Percentiles rank a stretch among this genome's conserved stretches.
These are phyloP conservation scores for Cheilosia variabilis DNA, from an alignment of 2,888 invertebrate genomes.

Conservation along the genomic window DNA sequence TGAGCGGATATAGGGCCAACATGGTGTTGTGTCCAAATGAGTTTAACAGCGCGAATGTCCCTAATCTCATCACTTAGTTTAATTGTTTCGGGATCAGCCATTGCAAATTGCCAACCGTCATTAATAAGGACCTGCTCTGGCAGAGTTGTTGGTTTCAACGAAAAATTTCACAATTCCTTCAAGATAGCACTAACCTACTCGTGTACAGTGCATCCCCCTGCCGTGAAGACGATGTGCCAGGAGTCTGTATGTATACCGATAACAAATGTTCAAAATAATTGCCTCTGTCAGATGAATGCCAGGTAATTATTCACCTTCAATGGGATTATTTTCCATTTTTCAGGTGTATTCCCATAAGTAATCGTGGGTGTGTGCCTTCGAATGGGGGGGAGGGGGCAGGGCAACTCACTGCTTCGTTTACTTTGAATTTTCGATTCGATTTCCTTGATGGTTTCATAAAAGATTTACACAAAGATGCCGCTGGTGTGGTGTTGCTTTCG, in stretches of 20 bases:
- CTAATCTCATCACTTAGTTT: conserved; percentile 72
- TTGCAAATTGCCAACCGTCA: conserved; percentile 67
- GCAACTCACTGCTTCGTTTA: conserved; percentile 6
- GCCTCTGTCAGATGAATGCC: conserved; percentile 68
- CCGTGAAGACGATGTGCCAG: neutral
- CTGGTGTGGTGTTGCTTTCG: conserved; percentile 8
- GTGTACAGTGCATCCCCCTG: neutral
- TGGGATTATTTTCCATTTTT: conserved; percentile 74
- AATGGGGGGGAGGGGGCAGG: neutral
- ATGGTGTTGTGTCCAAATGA: conserved; percentile 62
- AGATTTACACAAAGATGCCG: conserved; percentile 58
- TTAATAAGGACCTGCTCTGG: conserved; percentile 52
- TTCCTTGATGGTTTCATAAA: conserved; percentile 74
- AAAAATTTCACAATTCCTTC: conserved; percentile 45
- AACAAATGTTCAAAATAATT: conserved; percentile 73
- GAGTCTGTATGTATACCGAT: conserved; percentile 7
- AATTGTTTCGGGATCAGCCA: conserved; percentile 73
- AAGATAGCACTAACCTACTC: neutral
- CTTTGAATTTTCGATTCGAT: conserved; percentile 69
- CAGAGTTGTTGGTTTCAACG: conserved; percentile 14
- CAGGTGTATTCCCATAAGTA: conserved; percentile 69
- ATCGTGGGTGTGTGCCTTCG: conserved; percentile 32
- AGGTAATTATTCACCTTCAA: conserved; percentile 74
- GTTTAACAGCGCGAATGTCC: conserved; percentile 72
- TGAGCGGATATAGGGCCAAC: conserved; percentile 15